A percentile compares a stretch with the other conserved stretches of the same genome.
Conservation (phyloP, 2,888 invertebrate species). For the Eupithecia tripunctaria region DNA sequence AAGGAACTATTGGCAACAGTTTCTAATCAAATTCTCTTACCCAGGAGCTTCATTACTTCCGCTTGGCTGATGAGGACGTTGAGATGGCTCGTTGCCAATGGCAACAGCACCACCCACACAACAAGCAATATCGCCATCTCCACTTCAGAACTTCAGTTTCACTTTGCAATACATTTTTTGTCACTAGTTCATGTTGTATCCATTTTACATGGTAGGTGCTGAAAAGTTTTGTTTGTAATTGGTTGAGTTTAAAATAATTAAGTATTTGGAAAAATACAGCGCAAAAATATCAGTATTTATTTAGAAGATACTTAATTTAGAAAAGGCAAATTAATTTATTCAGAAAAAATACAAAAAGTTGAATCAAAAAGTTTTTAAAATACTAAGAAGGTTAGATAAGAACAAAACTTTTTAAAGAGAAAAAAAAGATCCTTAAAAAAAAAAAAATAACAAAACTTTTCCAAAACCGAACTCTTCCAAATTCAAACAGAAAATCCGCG, state of each 20-base stretch:
- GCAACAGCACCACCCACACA: slow-evolving; percentile 78
- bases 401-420: background rate
- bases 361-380: slow-evolving; percentile 5
- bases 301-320: background rate
- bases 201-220: slow-evolving; percentile 34
- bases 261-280: background rate
- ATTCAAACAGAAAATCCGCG: slow-evolving; percentile 22
- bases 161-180: slow-evolving; percentile 65
- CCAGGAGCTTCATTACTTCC: slow-evolving; percentile 91
- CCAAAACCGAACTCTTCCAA: slow-evolving; percentile 25
- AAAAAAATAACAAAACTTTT: slow-evolving; percentile 24
- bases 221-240: background rate
- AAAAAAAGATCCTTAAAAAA: slow-evolving; percentile 8
- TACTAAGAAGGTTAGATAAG: background rate
- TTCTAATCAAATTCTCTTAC: slow-evolving; percentile 81
- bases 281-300: background rate
- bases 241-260: background rate
- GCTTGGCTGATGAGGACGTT: slow-evolving; percentile 92
- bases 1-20: slow-evolving; percentile 41
- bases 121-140: slow-evolving; percentile 72
- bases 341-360: background rate
- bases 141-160: slow-evolving; percentile 29
- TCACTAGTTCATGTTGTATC: slow-evolving; percentile 59
- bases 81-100: slow-evolving; percentile 87
- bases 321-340: background rate